Evolutionary conservation across 2,113 vertebrate genomes (phyloP).

Genomic region (Anarrhichthys ocellatus): DNA sequence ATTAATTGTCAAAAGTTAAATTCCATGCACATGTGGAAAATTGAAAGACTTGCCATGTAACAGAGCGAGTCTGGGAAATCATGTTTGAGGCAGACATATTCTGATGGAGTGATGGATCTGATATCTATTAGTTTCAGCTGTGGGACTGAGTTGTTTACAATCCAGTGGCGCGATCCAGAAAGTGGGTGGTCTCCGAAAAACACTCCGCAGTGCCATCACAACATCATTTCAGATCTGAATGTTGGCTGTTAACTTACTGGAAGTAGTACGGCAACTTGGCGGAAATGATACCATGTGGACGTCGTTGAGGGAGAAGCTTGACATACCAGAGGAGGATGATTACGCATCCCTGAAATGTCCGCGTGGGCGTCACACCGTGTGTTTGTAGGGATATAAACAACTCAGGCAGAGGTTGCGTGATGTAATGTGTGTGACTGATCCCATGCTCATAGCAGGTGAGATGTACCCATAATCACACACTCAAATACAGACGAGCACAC

Average conservation of each 20-base stretch:
- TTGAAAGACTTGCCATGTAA: slow-evolving; percentile 26
- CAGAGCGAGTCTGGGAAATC: slow-evolving; percentile 47
- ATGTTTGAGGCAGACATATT: slow-evolving; percentile 45
- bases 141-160: slow-evolving; percentile 73
- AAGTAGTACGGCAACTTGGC: slow-evolving; percentile 58
- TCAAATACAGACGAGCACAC: slow-evolving; percentile 20
- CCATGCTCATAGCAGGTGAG: slow-evolving; percentile 61
- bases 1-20: slow-evolving; percentile 42
- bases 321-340: slow-evolving; percentile 58
- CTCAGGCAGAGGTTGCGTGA: slow-evolving; percentile 50
- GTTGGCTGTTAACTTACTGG: slow-evolving; percentile 76
- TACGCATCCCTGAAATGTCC: slow-evolving; percentile 47
- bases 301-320: slow-evolving; percentile 55
- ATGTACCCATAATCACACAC: slow-evolving; percentile 31
- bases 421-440: slow-evolving; percentile 57
- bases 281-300: slow-evolving; percentile 71
- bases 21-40: slow-evolving; percentile 44
- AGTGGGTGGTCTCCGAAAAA: slow-evolving; percentile 78
- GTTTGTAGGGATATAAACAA: slow-evolving; percentile 59
- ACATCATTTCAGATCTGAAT: slow-evolving; percentile 47
- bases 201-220: slow-evolving; percentile 64
- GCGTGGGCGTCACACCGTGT: slow-evolving; percentile 56
- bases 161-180: slow-evolving; percentile 66
- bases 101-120: slow-evolving; percentile 69
- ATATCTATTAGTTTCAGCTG: slow-evolving; percentile 81